phyloP scores from a whole-genome alignment of 2,113 vertebrate species.

The Zootoca vivipara region DNA sequence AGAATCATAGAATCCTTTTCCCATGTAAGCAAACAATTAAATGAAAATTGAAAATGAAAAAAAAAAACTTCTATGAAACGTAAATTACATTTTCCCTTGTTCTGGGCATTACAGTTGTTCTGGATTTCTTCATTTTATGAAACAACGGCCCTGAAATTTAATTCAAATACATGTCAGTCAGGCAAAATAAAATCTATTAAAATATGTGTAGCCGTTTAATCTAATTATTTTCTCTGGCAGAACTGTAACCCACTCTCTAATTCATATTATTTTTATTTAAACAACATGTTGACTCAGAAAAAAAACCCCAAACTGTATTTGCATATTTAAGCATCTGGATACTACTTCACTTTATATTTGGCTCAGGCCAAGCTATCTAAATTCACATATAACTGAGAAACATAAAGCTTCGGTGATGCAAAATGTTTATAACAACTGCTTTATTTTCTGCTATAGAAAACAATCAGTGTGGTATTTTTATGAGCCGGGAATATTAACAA shows the following conservation, averaged over 20 bases:
- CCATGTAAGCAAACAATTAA: not conserved
- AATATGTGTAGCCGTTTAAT: not conserved
- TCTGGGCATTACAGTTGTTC: not conserved
- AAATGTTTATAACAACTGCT: not conserved
- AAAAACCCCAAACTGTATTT: not conserved
- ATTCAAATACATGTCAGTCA: constrained; percentile 22
- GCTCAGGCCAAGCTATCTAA: not conserved
- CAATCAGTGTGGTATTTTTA: too few species aligned
- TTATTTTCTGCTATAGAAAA: too few species aligned
- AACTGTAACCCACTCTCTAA: constrained; percentile 1
- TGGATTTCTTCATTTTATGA: constrained; percentile 23
- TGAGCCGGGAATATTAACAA: too few species aligned
- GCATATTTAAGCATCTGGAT: not conserved
- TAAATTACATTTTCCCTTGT: constrained; percentile 8
- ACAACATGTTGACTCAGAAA: not conserved
- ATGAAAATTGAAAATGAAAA: not conserved
- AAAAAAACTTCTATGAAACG: not conserved
- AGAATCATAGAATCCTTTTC: constrained; percentile 12
- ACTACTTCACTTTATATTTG: not conserved
- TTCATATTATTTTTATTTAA: constrained; percentile 8
- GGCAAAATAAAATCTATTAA: constrained; percentile 20
- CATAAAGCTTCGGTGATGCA: not conserved
- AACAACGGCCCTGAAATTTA: not conserved
- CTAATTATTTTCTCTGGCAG: constrained; percentile 8
- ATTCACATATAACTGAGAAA: not conserved